Evolutionary conservation across 2,797 vertebrate species (phyloP), one percentile per base, ranked within the genome.

Genomic region (Intellagama lesueurii): DNA sequence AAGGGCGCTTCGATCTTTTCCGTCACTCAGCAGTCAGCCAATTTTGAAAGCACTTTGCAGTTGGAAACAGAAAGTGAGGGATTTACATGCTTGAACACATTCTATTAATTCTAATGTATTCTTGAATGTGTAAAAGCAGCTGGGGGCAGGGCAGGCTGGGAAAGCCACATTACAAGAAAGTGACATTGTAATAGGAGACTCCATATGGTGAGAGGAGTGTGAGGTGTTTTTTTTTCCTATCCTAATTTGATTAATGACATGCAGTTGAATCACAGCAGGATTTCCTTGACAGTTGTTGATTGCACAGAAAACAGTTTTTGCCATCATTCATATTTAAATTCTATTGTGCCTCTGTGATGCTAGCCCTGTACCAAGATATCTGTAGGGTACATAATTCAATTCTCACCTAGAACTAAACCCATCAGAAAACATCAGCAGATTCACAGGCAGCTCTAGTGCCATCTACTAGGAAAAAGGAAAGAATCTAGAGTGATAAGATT

Each of bases 301-400:
- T 83, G 76, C 22, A 90, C 40, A 80, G 64, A 4, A 90, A 89
- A 83, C 40, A 77, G 2, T 0, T 90, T 93, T 92, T 35, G 81
- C 68, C 70, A 69, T 89, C 85, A 87, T 56, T 91, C 56, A 6
- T 30, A 81, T 77, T 80, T 90, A 77, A 30, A 14, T 87, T 88
- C 2, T 44, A 66, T 80, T 85, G 49, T 87, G 68, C 56, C 86
- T 88, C 78, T 88, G 49, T 81, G 83, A 81, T 95, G 92, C 66
- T 78, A 86, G 88, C 64, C 87, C 56, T 85, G 83, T 82, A 44
- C 60, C 19, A 64, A 85, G 30, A 76, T 30, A 64, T 88, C 11
- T 82, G 11, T 60, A 86, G 90, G n/a, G 5, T 81, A 76, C 14
- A 4, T 52, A 68, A 44, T 92, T 88, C 92, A 56, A 87, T 92